Evolutionary conservation across 2,888 invertebrate genomes (phyloP).

Genomic region (Calameuta filiformis): DNA sequence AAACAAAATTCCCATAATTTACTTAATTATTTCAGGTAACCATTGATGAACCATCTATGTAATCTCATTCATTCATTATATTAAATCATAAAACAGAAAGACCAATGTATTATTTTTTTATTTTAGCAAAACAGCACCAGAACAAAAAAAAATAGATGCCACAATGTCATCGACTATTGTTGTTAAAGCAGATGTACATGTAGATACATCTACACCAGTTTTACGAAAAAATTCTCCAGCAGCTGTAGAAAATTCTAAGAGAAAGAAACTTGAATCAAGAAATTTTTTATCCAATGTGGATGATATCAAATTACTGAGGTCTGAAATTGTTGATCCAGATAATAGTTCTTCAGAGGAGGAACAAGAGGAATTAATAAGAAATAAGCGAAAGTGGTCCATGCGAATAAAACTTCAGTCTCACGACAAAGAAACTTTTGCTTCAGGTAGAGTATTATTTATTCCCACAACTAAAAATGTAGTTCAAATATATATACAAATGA

Average conservation of each 20-base stretch:
- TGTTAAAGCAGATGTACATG: slow-evolving; percentile 54
- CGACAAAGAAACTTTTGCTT: slow-evolving; percentile 18
- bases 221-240: slow-evolving; percentile 4
- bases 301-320: slow-evolving; percentile 35
- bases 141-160: slow-evolving; percentile 34
- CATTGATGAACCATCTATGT: not conserved
- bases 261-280: slow-evolving; percentile 19
- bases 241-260: slow-evolving; percentile 11
- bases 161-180: slow-evolving; percentile 36
- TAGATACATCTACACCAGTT: not conserved
- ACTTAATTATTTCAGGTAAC: slow-evolving; percentile 54
- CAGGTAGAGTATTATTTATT: slow-evolving; percentile 25
- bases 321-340: slow-evolving; percentile 31
- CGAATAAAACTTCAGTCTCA: slow-evolving; percentile 46
- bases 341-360: slow-evolving; percentile 7
- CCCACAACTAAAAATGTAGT: not conserved
- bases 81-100: not conserved
- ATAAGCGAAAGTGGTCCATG: slow-evolving; percentile 50
- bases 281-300: slow-evolving; percentile 25
- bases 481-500: slow-evolving; percentile 18
- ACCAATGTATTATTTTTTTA: slow-evolving; percentile 11
- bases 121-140: slow-evolving; percentile 42
- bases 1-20: slow-evolving; percentile 37
- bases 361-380: slow-evolving; percentile 19
- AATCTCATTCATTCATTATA: slow-evolving; percentile 1